Evolutionary conservation across 1,140 invertebrate genomes (phyloP).

Genomic region (Bombyx mandarina): DNA sequence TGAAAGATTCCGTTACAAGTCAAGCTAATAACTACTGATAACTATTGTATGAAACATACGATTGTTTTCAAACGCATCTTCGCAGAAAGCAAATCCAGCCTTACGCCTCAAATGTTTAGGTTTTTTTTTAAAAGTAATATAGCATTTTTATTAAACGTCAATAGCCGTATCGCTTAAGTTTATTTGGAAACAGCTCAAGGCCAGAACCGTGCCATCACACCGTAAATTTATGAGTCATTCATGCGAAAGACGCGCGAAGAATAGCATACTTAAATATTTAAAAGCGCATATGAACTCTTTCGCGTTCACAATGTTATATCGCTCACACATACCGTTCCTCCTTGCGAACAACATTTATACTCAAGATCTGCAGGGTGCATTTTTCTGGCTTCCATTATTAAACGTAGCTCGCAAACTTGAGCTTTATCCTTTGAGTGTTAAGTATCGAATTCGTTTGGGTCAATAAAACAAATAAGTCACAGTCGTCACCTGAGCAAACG

Average conservation of each 20-base stretch:
- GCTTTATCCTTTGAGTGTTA: conserved; percentile 19
- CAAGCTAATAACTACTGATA: too few relatives aligned
- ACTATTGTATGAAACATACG: too few relatives aligned
- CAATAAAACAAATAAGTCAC: conserved; percentile 36
- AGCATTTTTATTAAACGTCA: too few relatives aligned
- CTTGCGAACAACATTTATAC: conserved; percentile 50
- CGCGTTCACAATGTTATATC: conserved; percentile 34
- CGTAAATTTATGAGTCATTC: conserved; percentile 2
- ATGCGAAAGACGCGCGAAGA: conserved; percentile 5
- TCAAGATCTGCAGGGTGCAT: conserved; percentile 48
- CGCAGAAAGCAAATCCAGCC: too few relatives aligned
- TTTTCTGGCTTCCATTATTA: conserved; percentile 46
- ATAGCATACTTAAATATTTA: conserved; percentile 47
- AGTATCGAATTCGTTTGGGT: conserved; percentile 20
- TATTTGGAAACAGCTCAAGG: too few relatives aligned
- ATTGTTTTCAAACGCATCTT: too few relatives aligned
- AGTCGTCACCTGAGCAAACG: conserved; percentile 53
- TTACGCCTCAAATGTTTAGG: too few relatives aligned
- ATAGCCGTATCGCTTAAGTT: too few relatives aligned
- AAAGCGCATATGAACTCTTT: conserved; percentile 24
- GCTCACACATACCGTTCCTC: conserved; percentile 37
- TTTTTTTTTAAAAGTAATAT: too few relatives aligned
- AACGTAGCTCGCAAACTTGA: conserved; percentile 14
- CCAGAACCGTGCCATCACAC: too few relatives aligned
- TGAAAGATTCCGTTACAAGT: too few relatives aligned